phyloP scores from a whole-genome alignment of 2,797 vertebrate genomes.

The Hipposideros larvatus region DNA sequence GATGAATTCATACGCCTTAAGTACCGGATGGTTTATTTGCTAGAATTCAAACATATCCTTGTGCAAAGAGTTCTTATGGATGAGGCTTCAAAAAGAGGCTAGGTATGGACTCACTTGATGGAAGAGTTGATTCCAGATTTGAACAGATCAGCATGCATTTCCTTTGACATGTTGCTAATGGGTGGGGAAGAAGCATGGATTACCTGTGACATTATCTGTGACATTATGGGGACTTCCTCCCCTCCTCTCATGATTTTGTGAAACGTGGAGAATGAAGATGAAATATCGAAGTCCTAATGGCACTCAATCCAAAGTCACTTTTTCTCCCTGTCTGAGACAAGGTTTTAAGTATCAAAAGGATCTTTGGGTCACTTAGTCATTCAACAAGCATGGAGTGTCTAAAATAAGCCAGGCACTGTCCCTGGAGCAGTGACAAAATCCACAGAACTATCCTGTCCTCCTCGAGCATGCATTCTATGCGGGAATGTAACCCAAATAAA shows the following conservation, averaged over 20 bases:
- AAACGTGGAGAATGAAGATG: not conserved
- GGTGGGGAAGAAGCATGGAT: fast-evolving
- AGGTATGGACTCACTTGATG: fast-evolving
- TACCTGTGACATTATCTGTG: not conserved
- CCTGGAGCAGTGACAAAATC: not conserved
- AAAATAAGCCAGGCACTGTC: fast-evolving
- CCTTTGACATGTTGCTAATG: not conserved
- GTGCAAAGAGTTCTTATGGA: fast-evolving
- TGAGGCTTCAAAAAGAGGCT: fast-evolving
- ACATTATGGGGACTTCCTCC: not conserved
- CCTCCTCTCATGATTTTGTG: not conserved
- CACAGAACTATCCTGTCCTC: fast-evolving
- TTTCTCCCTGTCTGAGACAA: not conserved
- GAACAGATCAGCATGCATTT: fast-evolving
- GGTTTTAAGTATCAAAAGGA: not conserved
- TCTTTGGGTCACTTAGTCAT: not conserved
- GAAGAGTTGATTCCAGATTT: fast-evolving
- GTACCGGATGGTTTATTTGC: not conserved
- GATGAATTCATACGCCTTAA: fast-evolving
- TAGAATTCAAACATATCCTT: not conserved
- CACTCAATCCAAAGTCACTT: fast-evolving
- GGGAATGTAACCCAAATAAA: not conserved
- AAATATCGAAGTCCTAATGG: not conserved
- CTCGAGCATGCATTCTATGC: fast-evolving
- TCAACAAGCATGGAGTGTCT: too few relatives aligned